phyloP scores from a whole-genome alignment of 2,113 vertebrate species.

The Malurus alboscapulatus region DNA sequence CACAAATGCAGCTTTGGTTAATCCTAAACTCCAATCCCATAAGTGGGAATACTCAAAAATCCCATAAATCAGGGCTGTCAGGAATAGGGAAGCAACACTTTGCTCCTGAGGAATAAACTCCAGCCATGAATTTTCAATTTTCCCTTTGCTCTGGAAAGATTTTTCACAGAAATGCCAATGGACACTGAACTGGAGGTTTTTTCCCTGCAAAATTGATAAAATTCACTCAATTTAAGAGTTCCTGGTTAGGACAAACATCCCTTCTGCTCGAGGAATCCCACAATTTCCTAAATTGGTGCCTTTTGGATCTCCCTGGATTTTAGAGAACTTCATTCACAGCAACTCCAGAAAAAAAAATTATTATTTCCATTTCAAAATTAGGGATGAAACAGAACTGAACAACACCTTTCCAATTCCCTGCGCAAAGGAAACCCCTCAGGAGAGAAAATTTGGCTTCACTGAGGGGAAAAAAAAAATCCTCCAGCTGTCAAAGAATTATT shows the following conservation, averaged over 20 bases:
- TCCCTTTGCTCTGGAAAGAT: neutral
- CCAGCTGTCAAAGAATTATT: neutral
- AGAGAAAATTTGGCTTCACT: neutral
- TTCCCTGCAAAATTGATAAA: neutral
- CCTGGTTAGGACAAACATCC: neutral
- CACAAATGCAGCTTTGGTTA: neutral
- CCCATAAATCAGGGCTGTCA: neutral
- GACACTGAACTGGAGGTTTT: neutral
- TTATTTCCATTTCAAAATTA: neutral
- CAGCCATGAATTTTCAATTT: neutral
- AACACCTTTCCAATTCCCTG: neutral
- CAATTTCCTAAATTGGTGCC: neutral
- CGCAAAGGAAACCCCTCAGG: neutral
- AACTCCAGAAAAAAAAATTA: neutral
- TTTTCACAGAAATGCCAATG: neutral
- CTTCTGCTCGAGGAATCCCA: neutral
- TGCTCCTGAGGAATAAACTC: neutral
- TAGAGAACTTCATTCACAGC: neutral
- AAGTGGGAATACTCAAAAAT: rapidly evolving
- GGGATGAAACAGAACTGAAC: neutral
- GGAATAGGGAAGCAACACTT: neutral
- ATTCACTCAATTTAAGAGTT: neutral
- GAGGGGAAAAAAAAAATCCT: neutral
- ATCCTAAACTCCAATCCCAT: neutral
- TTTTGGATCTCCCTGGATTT: neutral